Evolutionary conservation across 2,797 vertebrate genomes (phyloP), one percentile per base, ranked within the genome.

Genomic region (Parotocinclus haroldoi): DNA sequence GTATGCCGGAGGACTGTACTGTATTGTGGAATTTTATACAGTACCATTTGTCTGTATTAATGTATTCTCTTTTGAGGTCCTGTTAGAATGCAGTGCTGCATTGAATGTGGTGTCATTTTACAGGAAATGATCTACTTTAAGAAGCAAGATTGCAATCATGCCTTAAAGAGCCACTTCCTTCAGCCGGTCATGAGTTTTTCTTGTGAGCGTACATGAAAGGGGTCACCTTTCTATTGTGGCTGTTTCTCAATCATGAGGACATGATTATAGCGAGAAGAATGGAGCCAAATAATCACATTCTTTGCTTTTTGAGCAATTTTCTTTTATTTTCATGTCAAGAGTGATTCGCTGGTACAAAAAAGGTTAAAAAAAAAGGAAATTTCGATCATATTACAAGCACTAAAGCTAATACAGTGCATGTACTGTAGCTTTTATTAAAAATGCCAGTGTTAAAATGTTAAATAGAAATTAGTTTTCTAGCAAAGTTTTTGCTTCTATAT

Each of bases 81-180:
- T 78, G 54, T 39, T 55, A 38, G 46, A 66, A 59, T 36, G 57
- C 76, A 3, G 75, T 67, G 59, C 78, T 74, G 78, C 75, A 85
- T 85, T 81, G 83, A 84, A 83, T 79, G 56, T 63, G 83, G 86
- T 85, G 80, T 89, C 79, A 61, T 76, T 78, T 89, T 87, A 84
- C 89, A 75, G 86, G 81, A 86, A 89, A 82, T 16, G 81, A 88
- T 87, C 82, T 53, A 86, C 83, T 81, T 44, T 78, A 80, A 78
- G 75, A 83, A 78, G 81, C 76, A 62, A 82, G 83, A 85, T 85
- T 85, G 83, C 82, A 81, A 86, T 89, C 86, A 86, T 81, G 87
- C 84, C 83, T 84, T 84, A 87, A 86, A 89, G 83, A 80, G 78
- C 75, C 42, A 78, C 69, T 14, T 64, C 7, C 46, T 78, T 77